Evolutionary conservation across 2,888 invertebrate genomes (phyloP), one percentile per base, ranked within the genome.

Genomic region (Drosophila multiciliata): DNA sequence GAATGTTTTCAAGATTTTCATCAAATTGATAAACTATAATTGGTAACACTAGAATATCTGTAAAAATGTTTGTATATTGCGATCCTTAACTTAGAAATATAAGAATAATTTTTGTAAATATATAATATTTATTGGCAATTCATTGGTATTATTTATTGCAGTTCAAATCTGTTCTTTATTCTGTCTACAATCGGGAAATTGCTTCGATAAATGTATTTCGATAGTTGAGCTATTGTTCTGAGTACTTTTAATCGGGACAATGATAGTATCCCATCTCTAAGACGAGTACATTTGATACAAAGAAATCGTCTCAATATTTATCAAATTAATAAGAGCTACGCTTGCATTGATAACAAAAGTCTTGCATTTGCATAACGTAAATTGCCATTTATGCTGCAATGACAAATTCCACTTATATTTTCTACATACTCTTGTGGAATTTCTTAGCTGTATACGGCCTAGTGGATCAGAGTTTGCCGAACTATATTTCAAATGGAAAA

Each of bases 401-500:
- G 78, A 62, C 66, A 59, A 48, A 64, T n/a, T 54, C 40, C 17
- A 55, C 40, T 32, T 68, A 57, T 40, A 55, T 60, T 52, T 72
- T 42, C 40, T 70, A 52, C 40, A 64, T 85, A 45, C 42, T 83
- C 7, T 58, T 83, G 36, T 78, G 75, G 69, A 79, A 75, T 68
- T 58, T 71, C 35, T 54, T 87, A 49, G 36, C 67, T 52, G 70
- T 67, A 3, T 55, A 64, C 36, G 88, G 83, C 20, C 66, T 83
- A 42, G 82, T 89, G 40, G 72, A 89, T 53, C 72, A 78, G 32
- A 67, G 71, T 58, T 33, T 55, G 23, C 65, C 66, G 38, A 63
- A 32, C 12, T 62, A 74, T 33, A 54, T 66, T 59, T 42, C 42
- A 55, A 70, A 79, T 82, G 77, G 35, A 55, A 52, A 53, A 32